Evolutionary conservation across 2,113 vertebrate species (phyloP), one percentile per base, ranked within the genome.

Genomic region (Lanius collurio): DNA sequence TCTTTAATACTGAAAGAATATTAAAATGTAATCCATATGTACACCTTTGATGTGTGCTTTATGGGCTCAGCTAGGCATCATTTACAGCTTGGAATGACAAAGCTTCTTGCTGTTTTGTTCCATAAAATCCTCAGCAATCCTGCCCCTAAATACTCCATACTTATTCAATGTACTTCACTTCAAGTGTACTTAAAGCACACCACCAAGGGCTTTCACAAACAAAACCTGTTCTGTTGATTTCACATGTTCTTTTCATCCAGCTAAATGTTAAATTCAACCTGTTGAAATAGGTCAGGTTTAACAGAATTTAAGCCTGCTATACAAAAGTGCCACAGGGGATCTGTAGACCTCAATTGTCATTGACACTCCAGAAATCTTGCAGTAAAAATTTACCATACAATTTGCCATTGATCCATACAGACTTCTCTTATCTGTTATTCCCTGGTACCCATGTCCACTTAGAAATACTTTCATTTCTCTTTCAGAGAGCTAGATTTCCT

Each of bases 21-120:
- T 78, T 91, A 84, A 96, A 97, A 98, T 96, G 73, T 89, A 97
- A 97, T 65, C 97, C 97, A 97, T 89, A 97, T 97, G 95, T 95
- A 94, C 82, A 96, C 73, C 83, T 97, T 97, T 98, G 95, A 97
- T 97, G 94, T 95, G 87, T 96, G 70, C 94, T 96, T 97, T 90
- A 88, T 87, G 92, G 73, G 47, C 46, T 96, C 79, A 94, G 77
- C 91, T 84, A 96, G 62, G 96, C 97, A 94, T 91, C 77, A 85
- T 94, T 97, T 97, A 89, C 93, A 93, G 91, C 88, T 90, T 97
- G 90, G 89, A 96, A 93, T 94, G 88, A 95, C 86, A 96, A 97
- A 83, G 76, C 89, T 95, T 95, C 95, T 93, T 92, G 55, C 65
- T 95, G 74, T 93, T 95, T 87, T 91, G 44, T 96, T 97, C 89